Conservation (phyloP, 2,113 vertebrate species). For the Scytalopus superciliaris region DNA sequence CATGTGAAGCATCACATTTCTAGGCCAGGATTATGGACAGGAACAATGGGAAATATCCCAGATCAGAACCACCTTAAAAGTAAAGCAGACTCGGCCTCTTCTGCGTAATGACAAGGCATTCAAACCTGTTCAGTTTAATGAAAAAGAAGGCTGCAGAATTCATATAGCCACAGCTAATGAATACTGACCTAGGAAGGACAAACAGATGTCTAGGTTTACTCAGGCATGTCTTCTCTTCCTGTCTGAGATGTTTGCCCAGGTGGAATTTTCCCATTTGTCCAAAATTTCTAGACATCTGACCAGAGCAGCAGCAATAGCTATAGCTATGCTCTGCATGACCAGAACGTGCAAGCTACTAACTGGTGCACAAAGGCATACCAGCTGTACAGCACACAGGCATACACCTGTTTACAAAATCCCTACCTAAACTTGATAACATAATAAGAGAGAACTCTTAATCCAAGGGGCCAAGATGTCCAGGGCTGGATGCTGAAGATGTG, state of each 20-base stretch:
- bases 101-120: neutral
- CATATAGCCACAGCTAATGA: neutral
- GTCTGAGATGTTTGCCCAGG: neutral
- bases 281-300: neutral
- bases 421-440: neutral
- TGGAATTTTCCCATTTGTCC: slow-evolving; percentile 19
- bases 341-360: neutral
- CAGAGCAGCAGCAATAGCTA: neutral
- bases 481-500: neutral
- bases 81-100: neutral
- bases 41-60: neutral
- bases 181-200: neutral
- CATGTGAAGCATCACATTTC: neutral
- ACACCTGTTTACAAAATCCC: neutral
- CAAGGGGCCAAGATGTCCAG: neutral
- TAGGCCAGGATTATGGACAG: neutral
- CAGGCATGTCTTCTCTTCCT: neutral
- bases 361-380: neutral
- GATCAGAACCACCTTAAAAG: neutral
- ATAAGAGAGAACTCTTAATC: neutral
- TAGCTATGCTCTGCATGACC: neutral
- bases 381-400: neutral
- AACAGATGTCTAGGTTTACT: neutral
- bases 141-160: neutral
- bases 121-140: neutral